Base-by-base conservation (phyloP, 2,888 invertebrate genomes). In the Watsonalla binaria region DNA sequence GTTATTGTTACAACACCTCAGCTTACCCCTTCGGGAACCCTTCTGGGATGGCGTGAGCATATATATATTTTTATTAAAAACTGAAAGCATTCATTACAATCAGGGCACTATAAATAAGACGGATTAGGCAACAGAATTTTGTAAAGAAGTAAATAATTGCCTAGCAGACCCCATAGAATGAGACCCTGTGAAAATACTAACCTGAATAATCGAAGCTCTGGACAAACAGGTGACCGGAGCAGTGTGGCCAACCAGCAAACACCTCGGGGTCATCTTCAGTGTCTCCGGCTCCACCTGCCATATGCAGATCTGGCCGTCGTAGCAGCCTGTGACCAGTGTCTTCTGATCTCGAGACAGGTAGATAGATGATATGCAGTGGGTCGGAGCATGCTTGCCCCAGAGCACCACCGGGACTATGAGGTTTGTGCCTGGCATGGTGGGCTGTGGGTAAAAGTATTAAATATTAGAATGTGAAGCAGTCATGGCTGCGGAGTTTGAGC, bases 251-350 rank as follows among this genome's bases (percentile, higher is more conserved):
- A 99, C 97, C 51, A 93, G 90, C 66, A 99, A 92, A 84, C 97
- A 98, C 55, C 97, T 92, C 0, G 99, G 99, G 8, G 95, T 96
- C 94, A 99, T 96, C 93, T 96, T 95, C 59, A 97, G 80, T 0
- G 94, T 94, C 62, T 94, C 94, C 0, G 96, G 95, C 65, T 97
- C 95, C 4, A 82, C 82, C 74, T 91, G 93, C 99, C 99, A 99
- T 51, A 99, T 92, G 78, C 98, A 98, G 68, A 99, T 97, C 85
- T 99, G 99, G 6, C 99, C 99, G 90, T 99, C 99, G 76, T 98
- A 97, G 83, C 98, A 98, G 39, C 99, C 99, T 4, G 99, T 99
- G 49, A 98, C 96, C 49, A 99, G 92, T 8, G 97, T 97, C 80
- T 94, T 95, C 82, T 98, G 96, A 86, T 99, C 98, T 57, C 95